phyloP scores from a whole-genome alignment of 1,140 invertebrate species.

The Papilio machaon region DNA sequence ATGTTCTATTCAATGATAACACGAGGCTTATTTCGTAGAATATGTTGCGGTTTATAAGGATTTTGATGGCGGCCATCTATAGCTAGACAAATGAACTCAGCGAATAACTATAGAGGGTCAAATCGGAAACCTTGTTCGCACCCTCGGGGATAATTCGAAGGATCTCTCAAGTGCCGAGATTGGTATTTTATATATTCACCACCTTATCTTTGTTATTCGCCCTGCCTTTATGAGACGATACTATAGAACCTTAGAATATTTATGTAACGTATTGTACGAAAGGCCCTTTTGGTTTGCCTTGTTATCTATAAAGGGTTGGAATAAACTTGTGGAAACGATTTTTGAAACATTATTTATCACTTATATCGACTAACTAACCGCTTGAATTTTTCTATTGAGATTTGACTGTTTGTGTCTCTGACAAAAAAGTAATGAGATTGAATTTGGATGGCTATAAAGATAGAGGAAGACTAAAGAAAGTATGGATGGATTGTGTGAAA shows the following conservation, averaged over 20 bases:
- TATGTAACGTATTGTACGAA: slow-evolving; percentile 17
- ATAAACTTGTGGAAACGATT: slow-evolving; percentile 1
- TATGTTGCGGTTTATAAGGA: slow-evolving; percentile 50
- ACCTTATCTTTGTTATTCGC: slow-evolving; percentile 38
- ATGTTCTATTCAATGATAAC: slow-evolving; percentile 42
- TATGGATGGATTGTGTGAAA: too few species aligned
- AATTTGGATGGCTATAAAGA: too few species aligned
- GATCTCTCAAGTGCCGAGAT: slow-evolving; percentile 34
- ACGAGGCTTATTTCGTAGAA: slow-evolving; percentile 49
- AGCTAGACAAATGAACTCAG: slow-evolving; percentile 44
- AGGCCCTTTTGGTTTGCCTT: slow-evolving; percentile 25
- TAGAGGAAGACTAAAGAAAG: too few species aligned
- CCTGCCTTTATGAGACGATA: slow-evolving; percentile 34
- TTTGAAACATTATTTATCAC: background rate
- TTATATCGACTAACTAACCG: background rate
- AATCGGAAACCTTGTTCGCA: slow-evolving; percentile 44
- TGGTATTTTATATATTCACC: slow-evolving; percentile 39
- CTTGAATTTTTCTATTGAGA: too few species aligned
- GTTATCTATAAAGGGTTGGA: slow-evolving; percentile 24
- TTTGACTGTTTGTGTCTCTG: too few species aligned
- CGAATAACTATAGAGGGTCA: slow-evolving; percentile 47
- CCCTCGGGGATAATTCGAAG: slow-evolving; percentile 45
- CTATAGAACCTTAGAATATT: slow-evolving; percentile 27
- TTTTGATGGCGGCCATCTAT: slow-evolving; percentile 48
- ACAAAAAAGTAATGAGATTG: too few species aligned